These are phyloP conservation scores for Siphonodentalium dalli DNA, from an alignment of 2,888 invertebrate species.

Conservation along the genomic window DNA sequence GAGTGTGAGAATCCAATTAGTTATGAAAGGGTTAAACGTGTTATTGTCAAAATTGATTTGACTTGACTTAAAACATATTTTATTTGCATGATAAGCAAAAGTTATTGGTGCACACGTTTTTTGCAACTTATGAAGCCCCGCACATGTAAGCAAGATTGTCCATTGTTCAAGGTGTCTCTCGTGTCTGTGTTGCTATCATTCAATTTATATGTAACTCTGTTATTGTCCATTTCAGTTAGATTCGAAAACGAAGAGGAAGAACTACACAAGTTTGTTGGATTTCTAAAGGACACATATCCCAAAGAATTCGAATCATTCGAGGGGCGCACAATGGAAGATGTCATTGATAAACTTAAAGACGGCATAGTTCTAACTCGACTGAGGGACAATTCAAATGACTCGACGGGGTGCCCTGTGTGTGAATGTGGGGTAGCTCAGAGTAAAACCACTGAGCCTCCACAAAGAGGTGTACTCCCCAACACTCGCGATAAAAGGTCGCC, in stretches of 20 bases:
- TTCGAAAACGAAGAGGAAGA: slow-evolving; percentile 46
- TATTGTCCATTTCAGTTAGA: slow-evolving; percentile 33
- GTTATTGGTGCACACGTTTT: no score
- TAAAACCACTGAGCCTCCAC: slow-evolving; percentile 1
- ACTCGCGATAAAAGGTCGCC: background rate
- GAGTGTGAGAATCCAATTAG: no score
- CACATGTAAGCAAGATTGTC: no score
- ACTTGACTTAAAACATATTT: no score
- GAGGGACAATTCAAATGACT: slow-evolving; percentile 3
- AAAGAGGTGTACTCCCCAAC: background rate
- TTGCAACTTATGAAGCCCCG: no score
- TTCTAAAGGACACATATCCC: slow-evolving; percentile 34
- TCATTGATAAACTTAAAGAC: slow-evolving; percentile 30
- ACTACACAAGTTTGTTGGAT: slow-evolving; percentile 35
- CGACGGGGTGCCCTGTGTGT: background rate
- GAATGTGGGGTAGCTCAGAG: no score
- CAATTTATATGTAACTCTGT: background rate
- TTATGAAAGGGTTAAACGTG: no score
- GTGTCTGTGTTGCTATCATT: background rate
- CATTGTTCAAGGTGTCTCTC: no score
- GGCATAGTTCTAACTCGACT: slow-evolving; percentile 19
- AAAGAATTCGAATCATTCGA: slow-evolving; percentile 30
- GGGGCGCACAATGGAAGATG: slow-evolving; percentile 30
- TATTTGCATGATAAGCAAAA: no score
- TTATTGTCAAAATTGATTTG: no score